phyloP scores from a whole-genome alignment of 2,797 vertebrate species.

The Gallinago nigripennis region DNA sequence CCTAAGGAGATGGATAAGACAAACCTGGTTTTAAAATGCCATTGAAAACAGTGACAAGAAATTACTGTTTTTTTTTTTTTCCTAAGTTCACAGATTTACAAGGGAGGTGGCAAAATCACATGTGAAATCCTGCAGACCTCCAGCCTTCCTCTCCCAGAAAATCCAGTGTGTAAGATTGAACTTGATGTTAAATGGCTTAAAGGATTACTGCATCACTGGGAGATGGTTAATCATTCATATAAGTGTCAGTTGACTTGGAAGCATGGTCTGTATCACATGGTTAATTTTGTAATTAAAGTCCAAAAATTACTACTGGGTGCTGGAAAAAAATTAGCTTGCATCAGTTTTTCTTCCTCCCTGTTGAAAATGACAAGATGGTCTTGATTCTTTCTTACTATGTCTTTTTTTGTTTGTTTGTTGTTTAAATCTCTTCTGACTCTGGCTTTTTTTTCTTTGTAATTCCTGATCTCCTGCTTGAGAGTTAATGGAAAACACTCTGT shows the following conservation, averaged over 20 bases:
- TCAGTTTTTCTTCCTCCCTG: background rate
- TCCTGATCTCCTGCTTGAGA: background rate
- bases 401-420: background rate
- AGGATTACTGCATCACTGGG: conserved; percentile 43
- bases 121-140: conserved; percentile 22
- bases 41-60: background rate
- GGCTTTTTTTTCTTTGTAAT: background rate
- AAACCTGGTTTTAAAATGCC: background rate
- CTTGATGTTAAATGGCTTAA: conserved; percentile 60
- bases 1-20: background rate
- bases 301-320: background rate
- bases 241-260: conserved; percentile 38
- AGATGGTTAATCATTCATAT: conserved; percentile 56
- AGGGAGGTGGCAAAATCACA: conserved; percentile 24
- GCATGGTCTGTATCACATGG: background rate
- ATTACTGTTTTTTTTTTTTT: background rate
- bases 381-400: background rate
- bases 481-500: background rate
- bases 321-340: background rate
- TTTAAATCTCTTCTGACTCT: background rate
- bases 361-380: background rate
- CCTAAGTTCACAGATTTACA: background rate
- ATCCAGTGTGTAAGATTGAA: conserved; percentile 34
- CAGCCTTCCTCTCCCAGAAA: background rate
- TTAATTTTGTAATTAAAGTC: conserved; percentile 9